Base-by-base conservation (phyloP, 2,113 vertebrate genomes). In the Rhinolophus sinicus region DNA sequence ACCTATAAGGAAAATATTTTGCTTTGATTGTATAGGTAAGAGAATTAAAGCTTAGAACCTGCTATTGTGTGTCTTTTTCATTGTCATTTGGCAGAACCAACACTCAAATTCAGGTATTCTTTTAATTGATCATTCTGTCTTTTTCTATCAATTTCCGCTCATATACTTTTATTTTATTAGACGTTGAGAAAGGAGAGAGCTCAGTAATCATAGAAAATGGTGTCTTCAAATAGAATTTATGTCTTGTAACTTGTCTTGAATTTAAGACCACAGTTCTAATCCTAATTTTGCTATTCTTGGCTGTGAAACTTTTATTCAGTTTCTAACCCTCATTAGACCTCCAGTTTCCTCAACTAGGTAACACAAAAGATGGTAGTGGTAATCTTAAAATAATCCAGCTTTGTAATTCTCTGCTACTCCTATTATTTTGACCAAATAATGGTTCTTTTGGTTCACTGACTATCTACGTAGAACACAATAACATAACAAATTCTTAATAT, bases 1-100 rank as follows among this genome's bases (percentile, higher is more conserved):
- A 86, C 24, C 40, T 73, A 83, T 8, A 92, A 13, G 54, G 19
- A 90, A 95, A 92, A 26, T 75, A 83, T 54, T 83, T 44, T 94
- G 3, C 14, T 80, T 58, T 78, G 58, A 69, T 26, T 73, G 64
- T 26, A 64, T 73, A 94, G 28, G 28, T 38, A 88, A 88, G 62
- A 28, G 16, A 52, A 69, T 0, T 28, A 40, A 87, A 40, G 22
- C 33, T 77, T 69, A 92, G 62, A 69, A 69, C 9, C 22, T 88
- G 4, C 30, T 44, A 67, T 12, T 76, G 3, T n/a, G 35, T 87
- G 8, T n/a, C 52, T 76, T 95, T 93, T 89, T 40, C 30, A 73
- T 21, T 56, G 30, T 92, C 13, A 81, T 12, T 92, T 35, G 38
- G 22, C 6, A 54, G 8, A 77, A 44, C 11, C 14, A 60, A 82